These are phyloP conservation scores for Zalophus californianus DNA, from an alignment of 2,797 vertebrate genomes.

Conservation along the genomic window DNA sequence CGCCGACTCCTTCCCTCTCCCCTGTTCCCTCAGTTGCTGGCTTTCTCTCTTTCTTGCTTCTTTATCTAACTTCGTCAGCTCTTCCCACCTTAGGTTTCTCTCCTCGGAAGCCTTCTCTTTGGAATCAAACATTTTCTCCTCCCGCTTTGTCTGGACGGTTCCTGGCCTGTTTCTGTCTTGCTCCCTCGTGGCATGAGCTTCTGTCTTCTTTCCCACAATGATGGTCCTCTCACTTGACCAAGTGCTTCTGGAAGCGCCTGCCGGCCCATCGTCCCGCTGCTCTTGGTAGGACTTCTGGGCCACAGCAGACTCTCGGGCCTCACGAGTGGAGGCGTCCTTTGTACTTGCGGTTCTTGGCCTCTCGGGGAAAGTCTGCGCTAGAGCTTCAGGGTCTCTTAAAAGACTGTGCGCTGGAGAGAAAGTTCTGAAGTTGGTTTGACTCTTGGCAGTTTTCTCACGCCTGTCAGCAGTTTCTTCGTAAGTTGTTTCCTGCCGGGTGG, in stretches of 20 bases:
- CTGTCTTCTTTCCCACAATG: conserved; percentile 75
- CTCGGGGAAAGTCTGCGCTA: conserved; percentile 75
- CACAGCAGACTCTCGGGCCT: conserved; percentile 64
- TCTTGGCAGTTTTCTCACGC: conserved; percentile 69
- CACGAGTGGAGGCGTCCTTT: conserved; percentile 50
- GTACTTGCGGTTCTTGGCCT: conserved; percentile 70
- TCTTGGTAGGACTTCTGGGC: conserved; percentile 67
- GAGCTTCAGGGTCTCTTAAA: conserved; percentile 72
- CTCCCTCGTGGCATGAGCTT: conserved; percentile 34
- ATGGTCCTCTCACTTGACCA: conserved; percentile 69
- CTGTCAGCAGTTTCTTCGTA: conserved; percentile 67
- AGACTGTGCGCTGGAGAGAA: conserved; percentile 72
- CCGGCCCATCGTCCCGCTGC: not conserved
- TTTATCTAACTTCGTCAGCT: conserved; percentile 78
- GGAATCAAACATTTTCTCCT: conserved; percentile 87
- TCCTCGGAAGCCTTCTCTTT: conserved; percentile 81
- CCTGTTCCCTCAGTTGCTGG: conserved; percentile 57
- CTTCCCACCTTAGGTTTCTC: conserved; percentile 83
- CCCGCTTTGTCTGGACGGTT: conserved; percentile 58
- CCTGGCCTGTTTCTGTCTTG: conserved; percentile 52
- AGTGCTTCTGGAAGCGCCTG: conserved; percentile 35
- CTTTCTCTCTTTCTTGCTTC: conserved; percentile 64
- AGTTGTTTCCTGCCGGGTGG: conserved; percentile 63
- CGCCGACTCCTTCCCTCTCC: conserved; percentile 23
- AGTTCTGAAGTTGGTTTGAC: conserved; percentile 72